These are phyloP conservation scores for Ptychobarbus kaznakovi DNA, from an alignment of 2,797 vertebrate species.

Conservation along the genomic window DNA sequence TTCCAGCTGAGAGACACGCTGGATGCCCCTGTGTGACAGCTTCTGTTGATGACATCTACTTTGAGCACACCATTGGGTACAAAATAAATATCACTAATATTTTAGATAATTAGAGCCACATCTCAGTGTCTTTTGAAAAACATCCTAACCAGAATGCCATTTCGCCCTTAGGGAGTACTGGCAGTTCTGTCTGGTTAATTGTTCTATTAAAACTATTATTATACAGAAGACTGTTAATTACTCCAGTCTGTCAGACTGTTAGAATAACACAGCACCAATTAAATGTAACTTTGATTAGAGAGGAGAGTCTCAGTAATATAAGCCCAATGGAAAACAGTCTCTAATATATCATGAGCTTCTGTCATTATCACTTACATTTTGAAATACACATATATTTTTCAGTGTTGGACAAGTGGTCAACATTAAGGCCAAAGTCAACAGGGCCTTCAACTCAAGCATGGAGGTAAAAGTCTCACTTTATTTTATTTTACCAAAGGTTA, in stretches of 20 bases:
- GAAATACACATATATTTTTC: slow-evolving; percentile 1
- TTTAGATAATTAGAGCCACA: slow-evolving; percentile 6
- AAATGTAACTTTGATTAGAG: slow-evolving; percentile 28
- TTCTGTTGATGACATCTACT: slow-evolving; percentile 95
- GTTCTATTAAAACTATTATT: slow-evolving; percentile 26
- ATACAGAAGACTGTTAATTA: slow-evolving; percentile 31
- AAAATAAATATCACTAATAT: slow-evolving; percentile 27
- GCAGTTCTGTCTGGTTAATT: slow-evolving; percentile 16
- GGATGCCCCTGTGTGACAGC: slow-evolving; percentile 91
- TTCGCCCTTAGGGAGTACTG: slow-evolving; percentile 13
- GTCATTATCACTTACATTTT: slow-evolving; percentile 1
- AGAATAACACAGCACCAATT: slow-evolving; percentile 8
- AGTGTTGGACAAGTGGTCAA: slow-evolving; percentile 94
- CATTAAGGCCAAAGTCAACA: slow-evolving; percentile 94
- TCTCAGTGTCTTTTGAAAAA: slow-evolving; percentile 9
- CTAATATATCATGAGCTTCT: neutral
- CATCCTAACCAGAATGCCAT: slow-evolving; percentile 2
- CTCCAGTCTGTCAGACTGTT: slow-evolving; percentile 9
- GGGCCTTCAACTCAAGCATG: slow-evolving; percentile 96
- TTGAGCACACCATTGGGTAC: slow-evolving; percentile 94
- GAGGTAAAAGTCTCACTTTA: slow-evolving; percentile 79
- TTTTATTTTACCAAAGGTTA: neutral
- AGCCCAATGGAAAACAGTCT: slow-evolving; percentile 7
- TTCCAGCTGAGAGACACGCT: slow-evolving; percentile 89
- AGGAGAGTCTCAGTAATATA: slow-evolving; percentile 2